These are phyloP conservation scores for Mnemiopsis leidyi DNA, from an alignment of 37 sponge, comb jelly and placozoan genomes.

Conservation along the genomic window DNA sequence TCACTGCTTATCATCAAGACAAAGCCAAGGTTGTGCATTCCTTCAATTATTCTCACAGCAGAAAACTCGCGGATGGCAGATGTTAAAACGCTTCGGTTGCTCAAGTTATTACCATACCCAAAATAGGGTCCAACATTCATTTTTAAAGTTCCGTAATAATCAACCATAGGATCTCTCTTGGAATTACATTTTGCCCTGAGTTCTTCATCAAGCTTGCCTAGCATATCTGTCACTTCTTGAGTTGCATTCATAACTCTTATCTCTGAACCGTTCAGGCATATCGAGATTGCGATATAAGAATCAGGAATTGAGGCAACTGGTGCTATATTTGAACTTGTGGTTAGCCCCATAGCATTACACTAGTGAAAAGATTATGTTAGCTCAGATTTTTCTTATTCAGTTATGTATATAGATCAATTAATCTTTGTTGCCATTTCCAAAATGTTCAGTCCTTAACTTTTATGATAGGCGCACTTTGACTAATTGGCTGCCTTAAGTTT, in stretches of 20 bases:
- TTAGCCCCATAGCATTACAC: no score
- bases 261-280: not conserved
- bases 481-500: no score
- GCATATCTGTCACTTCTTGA: slow-evolving; percentile 5
- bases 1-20: not conserved
- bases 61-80: no score
- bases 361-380: no score
- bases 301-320: not conserved
- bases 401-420: no score
- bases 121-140: not conserved
- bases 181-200: not conserved
- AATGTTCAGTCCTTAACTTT: no score
- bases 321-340: no score
- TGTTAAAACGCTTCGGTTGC: no score
- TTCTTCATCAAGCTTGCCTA: not conserved
- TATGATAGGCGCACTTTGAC: no score
- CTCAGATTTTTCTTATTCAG: no score
- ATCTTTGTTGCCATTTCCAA: no score
- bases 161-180: not conserved
- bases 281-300: not conserved
- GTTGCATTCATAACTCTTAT: slow-evolving; percentile 4
- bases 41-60: not conserved
- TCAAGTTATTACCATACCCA: no score
- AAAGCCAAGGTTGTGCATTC: not conserved
- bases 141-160: not conserved